Evolutionary conservation across 30 jellyfish, hydroid and myxozoan species (phyloP), one percentile per base, ranked within the genome.

Genomic region (Pseudorhiza aurosa): DNA sequence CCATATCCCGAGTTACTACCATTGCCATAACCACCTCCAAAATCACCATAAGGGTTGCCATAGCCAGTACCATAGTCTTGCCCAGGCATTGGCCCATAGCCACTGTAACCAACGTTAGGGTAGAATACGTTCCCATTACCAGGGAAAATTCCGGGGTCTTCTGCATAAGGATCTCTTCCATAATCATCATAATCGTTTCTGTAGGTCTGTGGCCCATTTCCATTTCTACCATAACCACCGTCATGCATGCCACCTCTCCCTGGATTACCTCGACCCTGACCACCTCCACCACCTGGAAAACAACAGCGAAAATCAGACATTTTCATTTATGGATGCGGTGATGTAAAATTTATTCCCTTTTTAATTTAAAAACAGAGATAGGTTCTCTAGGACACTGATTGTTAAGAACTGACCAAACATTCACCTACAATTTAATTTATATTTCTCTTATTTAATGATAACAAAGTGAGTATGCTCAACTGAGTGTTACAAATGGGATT

Each of bases 71-170:
- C 93, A 27, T 60, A 30, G 7, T 83, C 94, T 30, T 46, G 35
- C 3, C 87, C 91, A 18, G 74, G 67, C 37, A 94, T 93, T 28
- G 72, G 77, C n/a, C 82, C 57, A 18, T 68, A 58, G 22, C 63
- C 87, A 60, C 43, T 49, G 45, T 65, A 71, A 27, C 92, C 92
- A 80, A 87, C 92, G 31, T 64, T 63, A 9, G 89, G 89, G 39
- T 65, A 44, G n/a, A 28, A n/a, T 21, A 57, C 83, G 29, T 55
- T 35, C 17, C 71, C 43, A 43, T 26, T 8, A 45, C 86, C 86
- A 8, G 46, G 72, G 37, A 17, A n/a, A 19, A 29, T 45, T 24
- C 87, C 85, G 12, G 77, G 58, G 14, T 39, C 39, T n/a, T 39
- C 70, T 10, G 39, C 27, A 31, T 56, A 56, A 1, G 37, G 14